Evolutionary conservation across 2,797 vertebrate genomes (phyloP).

Genomic region (Cyprinodon diabolis): DNA sequence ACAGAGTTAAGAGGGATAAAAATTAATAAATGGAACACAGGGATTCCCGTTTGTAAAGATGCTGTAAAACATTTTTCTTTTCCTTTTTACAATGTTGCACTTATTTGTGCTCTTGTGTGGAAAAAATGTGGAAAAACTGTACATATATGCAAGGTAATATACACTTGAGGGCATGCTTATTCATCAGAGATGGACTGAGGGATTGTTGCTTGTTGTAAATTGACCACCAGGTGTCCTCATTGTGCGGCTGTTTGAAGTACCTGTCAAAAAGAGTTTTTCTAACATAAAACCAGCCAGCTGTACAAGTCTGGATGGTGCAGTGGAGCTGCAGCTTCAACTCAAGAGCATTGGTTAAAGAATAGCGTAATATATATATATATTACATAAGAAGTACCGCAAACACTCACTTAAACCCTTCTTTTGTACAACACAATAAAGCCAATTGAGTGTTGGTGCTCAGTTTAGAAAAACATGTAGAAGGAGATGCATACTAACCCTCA

Average conservation of each 20-base stretch:
- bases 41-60: background rate
- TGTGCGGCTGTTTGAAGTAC: slow-evolving; percentile 41
- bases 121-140: background rate
- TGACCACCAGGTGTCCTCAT: slow-evolving; percentile 62
- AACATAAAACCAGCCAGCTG: slow-evolving; percentile 33
- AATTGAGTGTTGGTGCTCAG: slow-evolving; percentile 4
- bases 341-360: slow-evolving; percentile 15
- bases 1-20: background rate
- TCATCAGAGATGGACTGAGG: background rate
- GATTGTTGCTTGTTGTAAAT: slow-evolving; percentile 8
- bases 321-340: slow-evolving; percentile 39
- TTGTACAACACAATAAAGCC: slow-evolving; percentile 2
- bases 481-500: slow-evolving; percentile 35
- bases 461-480: slow-evolving; percentile 9
- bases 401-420: background rate
- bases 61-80: background rate
- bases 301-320: slow-evolving; percentile 44
- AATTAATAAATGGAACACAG: background rate
- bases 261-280: slow-evolving; percentile 35
- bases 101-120: background rate
- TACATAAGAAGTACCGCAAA: slow-evolving; percentile 16
- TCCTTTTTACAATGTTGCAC: background rate
- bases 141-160: background rate
- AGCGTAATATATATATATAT: background rate
- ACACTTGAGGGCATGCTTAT: background rate